Evolutionary conservation across 92 coral and sea anemone species (phyloP).

Genomic region (Actinernus sp.): DNA sequence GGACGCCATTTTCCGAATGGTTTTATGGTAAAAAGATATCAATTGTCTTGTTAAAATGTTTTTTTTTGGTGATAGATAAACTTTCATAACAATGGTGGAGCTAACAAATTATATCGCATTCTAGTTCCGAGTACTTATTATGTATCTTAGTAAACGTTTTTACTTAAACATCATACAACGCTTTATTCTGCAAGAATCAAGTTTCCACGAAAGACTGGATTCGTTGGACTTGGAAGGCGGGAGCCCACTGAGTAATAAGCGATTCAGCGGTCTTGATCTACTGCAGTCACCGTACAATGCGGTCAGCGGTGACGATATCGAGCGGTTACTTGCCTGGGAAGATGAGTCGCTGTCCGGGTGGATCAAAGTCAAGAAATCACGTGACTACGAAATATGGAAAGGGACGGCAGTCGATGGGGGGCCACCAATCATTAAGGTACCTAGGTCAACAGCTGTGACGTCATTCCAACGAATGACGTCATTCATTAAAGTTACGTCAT

Average conservation of each 20-base stretch:
- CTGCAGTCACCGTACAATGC: slow-evolving; percentile 49
- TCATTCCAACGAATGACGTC: no score
- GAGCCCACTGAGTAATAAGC: slow-evolving; percentile 13
- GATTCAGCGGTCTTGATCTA: slow-evolving; percentile 54
- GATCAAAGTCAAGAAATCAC: slow-evolving; percentile 33
- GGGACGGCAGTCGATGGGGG: slow-evolving; percentile 52
- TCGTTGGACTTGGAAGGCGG: slow-evolving; percentile 28
- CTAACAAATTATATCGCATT: no score
- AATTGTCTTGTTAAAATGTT: no score
- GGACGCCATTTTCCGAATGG: no score
- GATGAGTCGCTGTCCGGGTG: slow-evolving; percentile 44
- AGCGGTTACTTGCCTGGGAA: slow-evolving; percentile 42
- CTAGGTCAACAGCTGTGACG: no score
- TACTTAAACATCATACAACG: no score
- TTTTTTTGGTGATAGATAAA: no score
- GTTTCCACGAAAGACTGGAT: slow-evolving; percentile 41
- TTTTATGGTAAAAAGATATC: no score
- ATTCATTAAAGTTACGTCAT: no score
- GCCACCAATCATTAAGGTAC: slow-evolving; percentile 42
- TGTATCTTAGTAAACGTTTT: no score
- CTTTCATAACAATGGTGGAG: no score
- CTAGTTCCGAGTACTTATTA: no score
- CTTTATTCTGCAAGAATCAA: slow-evolving; percentile 11
- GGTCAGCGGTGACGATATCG: slow-evolving; percentile 50
- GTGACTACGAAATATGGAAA: slow-evolving; percentile 25